These are phyloP conservation scores for Temnopleurus reevesii DNA, from an alignment of 53 echinoderm and acorn worm species.

Conservation along the genomic window DNA sequence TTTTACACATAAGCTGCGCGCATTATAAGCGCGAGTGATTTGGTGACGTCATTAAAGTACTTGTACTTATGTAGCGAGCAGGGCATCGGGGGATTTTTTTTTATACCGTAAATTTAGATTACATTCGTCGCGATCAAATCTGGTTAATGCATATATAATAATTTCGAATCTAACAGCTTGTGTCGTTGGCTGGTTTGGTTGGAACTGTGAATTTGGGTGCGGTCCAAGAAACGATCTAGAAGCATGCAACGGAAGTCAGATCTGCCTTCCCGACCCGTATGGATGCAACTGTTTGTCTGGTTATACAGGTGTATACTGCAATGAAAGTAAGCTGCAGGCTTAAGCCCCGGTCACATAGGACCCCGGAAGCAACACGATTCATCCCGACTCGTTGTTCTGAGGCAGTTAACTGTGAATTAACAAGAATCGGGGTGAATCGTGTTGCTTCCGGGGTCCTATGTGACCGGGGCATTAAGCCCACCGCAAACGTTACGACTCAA, in stretches of 20 bases:
- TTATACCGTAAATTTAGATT: neutral
- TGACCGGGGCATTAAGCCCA: neutral
- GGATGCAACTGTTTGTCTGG: conserved; percentile 34
- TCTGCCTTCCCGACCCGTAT: conserved; percentile 20
- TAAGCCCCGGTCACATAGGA: neutral
- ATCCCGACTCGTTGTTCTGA: neutral
- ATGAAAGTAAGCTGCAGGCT: neutral
- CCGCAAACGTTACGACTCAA: too few species aligned
- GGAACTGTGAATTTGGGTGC: neutral
- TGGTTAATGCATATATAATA: neutral
- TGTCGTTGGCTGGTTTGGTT: neutral
- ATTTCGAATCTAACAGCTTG: neutral
- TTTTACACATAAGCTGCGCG: too few species aligned
- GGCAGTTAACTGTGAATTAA: neutral
- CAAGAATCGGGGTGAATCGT: neutral
- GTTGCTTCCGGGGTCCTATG: neutral
- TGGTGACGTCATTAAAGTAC: too few species aligned
- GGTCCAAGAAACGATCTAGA: neutral
- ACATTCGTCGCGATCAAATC: neutral
- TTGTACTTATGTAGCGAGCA: too few species aligned
- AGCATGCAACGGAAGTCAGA: conserved; percentile 11
- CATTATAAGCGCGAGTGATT: too few species aligned
- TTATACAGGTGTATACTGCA: neutral
- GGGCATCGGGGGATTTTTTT: too few species aligned
- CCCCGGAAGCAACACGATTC: neutral